phyloP scores from a whole-genome alignment of 2,888 invertebrate species.

The Oligia latruncula region DNA sequence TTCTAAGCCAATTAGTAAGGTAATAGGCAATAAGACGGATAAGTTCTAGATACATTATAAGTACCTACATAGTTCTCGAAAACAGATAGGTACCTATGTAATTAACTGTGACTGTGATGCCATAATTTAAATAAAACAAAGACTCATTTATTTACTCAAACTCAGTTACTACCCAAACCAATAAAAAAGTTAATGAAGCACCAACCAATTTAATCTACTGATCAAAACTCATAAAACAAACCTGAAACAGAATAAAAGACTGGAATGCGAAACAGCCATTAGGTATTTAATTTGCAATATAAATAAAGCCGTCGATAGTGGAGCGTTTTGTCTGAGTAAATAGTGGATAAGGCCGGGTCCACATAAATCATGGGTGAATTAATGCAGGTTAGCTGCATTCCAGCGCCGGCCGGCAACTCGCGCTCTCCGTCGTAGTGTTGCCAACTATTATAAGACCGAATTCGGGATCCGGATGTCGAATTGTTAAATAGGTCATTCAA shows the following conservation, averaged over 20 bases:
- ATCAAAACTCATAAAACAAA: slow-evolving; percentile 45
- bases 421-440: slow-evolving; percentile 46
- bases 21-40: too few species aligned
- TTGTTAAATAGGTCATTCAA: slow-evolving; percentile 13
- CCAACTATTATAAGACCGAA: slow-evolving; percentile 53
- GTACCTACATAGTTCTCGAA: too few species aligned
- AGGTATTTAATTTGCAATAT: slow-evolving; percentile 57
- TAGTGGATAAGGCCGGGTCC: slow-evolving; percentile 63
- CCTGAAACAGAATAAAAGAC: slow-evolving; percentile 38
- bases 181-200: not conserved
- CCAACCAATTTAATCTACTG: slow-evolving; percentile 23
- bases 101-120: not conserved
- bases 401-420: slow-evolving; percentile 70
- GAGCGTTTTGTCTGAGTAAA: slow-evolving; percentile 65
- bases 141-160: not conserved
- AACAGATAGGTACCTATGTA: not conserved
- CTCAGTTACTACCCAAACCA: not conserved
- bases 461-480: slow-evolving; percentile 49
- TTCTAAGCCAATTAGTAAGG: not conserved
- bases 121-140: too few species aligned
- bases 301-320: slow-evolving; percentile 62
- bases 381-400: slow-evolving; percentile 78
- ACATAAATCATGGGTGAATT: slow-evolving; percentile 72
- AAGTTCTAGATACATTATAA: not conserved
- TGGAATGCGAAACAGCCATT: slow-evolving; percentile 52